Percentiles rank a stretch among this genome's conserved stretches.
Conservation (phyloP, 2,888 invertebrate genomes). For the Ligdia adustata region DNA sequence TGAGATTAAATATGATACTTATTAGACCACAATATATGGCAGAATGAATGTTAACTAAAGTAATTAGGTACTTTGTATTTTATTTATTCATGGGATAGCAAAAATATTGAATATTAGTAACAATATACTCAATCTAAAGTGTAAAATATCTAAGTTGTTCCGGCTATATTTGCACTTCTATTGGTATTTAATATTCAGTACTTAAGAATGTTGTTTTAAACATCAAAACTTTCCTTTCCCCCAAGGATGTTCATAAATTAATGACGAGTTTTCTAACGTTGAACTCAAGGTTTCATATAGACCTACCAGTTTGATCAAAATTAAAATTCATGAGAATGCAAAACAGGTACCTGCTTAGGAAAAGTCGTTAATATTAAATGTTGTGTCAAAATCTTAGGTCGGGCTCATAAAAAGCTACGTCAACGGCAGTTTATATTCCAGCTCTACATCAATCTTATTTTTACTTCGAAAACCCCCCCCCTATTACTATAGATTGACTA, state of each 20-base stretch:
- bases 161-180: too few species aligned
- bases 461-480: not conserved
- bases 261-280: conserved; percentile 12
- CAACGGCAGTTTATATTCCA: not conserved
- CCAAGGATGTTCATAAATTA: conserved; percentile 19
- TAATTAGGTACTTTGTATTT: too few species aligned
- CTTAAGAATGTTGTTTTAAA: conserved; percentile 2
- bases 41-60: too few species aligned
- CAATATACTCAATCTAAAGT: too few species aligned
- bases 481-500: not conserved
- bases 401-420: conserved; percentile 11
- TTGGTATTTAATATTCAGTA: too few species aligned
- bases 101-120: too few species aligned
- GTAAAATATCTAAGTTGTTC: too few species aligned
- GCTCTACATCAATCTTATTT: not conserved
- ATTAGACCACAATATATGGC: too few species aligned
- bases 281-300: conserved; percentile 12
- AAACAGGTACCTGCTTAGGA: conserved; percentile 11
- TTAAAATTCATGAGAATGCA: conserved; percentile 30
- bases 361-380: conserved; percentile 11
- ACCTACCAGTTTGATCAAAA: conserved; percentile 9
- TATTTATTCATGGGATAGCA: too few species aligned
- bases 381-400: conserved; percentile 16
- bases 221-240: conserved; percentile 11
- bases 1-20: too few species aligned